Percentiles rank a stretch among this genome's conserved stretches.
Evolutionary conservation across 92 coral and sea anemone genomes (phyloP).

Genomic region (Zoanthus sansibaricus): DNA sequence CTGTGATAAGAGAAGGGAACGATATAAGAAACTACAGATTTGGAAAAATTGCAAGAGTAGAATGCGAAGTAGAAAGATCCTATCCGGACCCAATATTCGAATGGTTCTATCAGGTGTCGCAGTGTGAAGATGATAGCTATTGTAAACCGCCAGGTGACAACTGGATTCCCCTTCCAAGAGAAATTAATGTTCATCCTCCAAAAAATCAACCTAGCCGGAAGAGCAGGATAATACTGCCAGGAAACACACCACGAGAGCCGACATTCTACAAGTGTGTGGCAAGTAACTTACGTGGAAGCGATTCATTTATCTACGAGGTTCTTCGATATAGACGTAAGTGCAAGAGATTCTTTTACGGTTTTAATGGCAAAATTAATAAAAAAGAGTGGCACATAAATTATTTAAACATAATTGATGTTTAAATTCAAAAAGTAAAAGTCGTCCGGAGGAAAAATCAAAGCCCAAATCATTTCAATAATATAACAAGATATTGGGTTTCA

Average conservation of each 20-base stretch:
- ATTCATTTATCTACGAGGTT: constrained; percentile 43
- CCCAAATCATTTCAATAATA: too few relatives aligned
- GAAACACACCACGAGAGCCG: not conserved
- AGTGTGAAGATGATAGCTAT: constrained; percentile 2
- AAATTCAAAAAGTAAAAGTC: too few relatives aligned
- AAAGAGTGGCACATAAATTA: too few relatives aligned
- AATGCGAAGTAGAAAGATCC: constrained; percentile 39
- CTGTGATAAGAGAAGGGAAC: not conserved
- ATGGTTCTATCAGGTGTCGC: constrained; percentile 48
- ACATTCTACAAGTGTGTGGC: constrained; percentile 78
- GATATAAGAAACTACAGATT: not conserved
- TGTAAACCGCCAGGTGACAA: constrained; percentile 28
- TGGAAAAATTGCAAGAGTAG: not conserved
- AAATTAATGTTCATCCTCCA: not conserved
- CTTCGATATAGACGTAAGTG: constrained; percentile 77
- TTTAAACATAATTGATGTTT: too few relatives aligned
- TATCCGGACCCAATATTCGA: constrained; percentile 43
- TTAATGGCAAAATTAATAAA: too few relatives aligned
- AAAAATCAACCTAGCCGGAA: not conserved
- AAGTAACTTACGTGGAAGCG: constrained; percentile 62
- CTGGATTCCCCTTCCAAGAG: constrained; percentile 18
- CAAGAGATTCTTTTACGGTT: too few relatives aligned
- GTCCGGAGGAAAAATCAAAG: too few relatives aligned
- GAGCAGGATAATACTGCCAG: not conserved
- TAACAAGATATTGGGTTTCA: too few relatives aligned